Conservation (phyloP, 2,113 vertebrate genomes). For the Typhlomys cinereus region DNA sequence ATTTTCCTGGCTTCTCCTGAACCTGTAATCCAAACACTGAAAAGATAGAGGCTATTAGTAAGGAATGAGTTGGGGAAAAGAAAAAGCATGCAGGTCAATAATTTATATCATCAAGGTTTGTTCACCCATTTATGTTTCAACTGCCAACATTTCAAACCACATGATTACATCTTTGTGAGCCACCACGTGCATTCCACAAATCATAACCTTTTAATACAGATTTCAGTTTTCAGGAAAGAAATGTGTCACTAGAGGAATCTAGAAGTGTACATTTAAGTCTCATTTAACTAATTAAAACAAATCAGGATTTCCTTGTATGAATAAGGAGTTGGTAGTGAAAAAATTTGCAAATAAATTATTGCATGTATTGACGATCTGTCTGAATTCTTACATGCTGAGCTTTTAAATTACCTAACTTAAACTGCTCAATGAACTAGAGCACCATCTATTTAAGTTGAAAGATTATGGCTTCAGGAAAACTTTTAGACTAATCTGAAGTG, state of each 20-base stretch:
- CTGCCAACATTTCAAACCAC: not conserved
- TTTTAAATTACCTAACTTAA: not conserved
- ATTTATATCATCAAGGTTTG: slow-evolving; percentile 81
- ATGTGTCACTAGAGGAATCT: not conserved
- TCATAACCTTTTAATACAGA: slow-evolving; percentile 26
- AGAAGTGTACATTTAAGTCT: not conserved
- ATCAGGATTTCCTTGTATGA: not conserved
- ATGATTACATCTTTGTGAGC: not conserved
- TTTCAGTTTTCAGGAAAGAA: slow-evolving; percentile 28
- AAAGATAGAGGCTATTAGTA: no score
- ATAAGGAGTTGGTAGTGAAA: not conserved
- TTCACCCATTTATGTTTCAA: slow-evolving; percentile 31
- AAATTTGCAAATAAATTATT: slow-evolving; percentile 28
- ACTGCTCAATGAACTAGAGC: not conserved
- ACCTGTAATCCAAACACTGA: no score
- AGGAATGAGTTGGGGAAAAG: no score
- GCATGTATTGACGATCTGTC: not conserved
- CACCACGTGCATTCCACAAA: not conserved
- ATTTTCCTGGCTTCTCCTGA: no score
- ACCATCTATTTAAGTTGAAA: slow-evolving; percentile 27
- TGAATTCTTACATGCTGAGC: not conserved
- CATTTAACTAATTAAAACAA: not conserved
- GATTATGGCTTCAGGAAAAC: slow-evolving; percentile 25
- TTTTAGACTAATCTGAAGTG: not conserved
- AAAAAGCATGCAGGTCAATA: no score